These are phyloP conservation scores for Geotrypetes seraphini DNA, from an alignment of 2,797 vertebrate species.

Conservation along the genomic window DNA sequence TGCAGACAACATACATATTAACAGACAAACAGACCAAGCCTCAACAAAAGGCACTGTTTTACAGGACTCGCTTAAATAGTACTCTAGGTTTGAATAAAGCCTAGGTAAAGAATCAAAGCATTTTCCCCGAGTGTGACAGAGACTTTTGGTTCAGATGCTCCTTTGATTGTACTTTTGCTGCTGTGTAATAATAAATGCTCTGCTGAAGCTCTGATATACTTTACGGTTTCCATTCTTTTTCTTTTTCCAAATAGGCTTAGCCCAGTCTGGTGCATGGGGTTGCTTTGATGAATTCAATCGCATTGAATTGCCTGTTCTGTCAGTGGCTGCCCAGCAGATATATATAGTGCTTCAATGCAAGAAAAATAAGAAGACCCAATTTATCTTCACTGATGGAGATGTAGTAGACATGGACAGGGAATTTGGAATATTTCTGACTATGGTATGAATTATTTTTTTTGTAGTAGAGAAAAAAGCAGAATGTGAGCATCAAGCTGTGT, in stretches of 20 bases:
- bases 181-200: no score
- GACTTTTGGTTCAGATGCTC: no score
- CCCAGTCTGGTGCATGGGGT: slow-evolving; percentile 70
- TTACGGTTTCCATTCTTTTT: not conserved
- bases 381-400: slow-evolving; percentile 68
- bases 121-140: no score
- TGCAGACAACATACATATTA: no score
- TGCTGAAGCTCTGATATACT: not conserved
- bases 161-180: no score
- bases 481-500: no score
- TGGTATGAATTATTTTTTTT: slow-evolving; percentile 55
- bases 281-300: slow-evolving; percentile 71
- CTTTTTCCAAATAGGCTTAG: slow-evolving; percentile 48
- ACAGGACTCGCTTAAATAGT: no score
- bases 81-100: no score
- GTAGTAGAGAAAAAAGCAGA: no score
- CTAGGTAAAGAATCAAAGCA: no score
- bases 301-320: slow-evolving; percentile 70
- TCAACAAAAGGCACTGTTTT: no score
- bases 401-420: slow-evolving; percentile 66
- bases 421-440: slow-evolving; percentile 75
- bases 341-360: slow-evolving; percentile 68
- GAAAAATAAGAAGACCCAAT: slow-evolving; percentile 62
- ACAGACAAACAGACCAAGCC: no score
- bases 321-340: slow-evolving; percentile 73